Base-by-base conservation (phyloP, 2,113 vertebrate species). In the Riparia riparia region DNA sequence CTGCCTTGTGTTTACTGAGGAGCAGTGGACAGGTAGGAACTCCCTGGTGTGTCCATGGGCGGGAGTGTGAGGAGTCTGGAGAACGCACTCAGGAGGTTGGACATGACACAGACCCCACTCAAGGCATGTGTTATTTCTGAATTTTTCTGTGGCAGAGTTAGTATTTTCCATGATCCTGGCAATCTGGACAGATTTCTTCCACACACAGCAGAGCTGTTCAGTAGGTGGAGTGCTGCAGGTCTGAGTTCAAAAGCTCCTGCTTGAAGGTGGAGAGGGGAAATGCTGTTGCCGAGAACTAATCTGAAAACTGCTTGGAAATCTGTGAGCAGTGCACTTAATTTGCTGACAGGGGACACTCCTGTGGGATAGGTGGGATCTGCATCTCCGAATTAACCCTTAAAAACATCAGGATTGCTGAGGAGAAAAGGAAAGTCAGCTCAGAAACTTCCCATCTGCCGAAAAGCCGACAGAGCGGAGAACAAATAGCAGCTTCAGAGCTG, bases 11-110 rank as follows among this genome's bases (percentile, higher is more conserved):
- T 86, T 79, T 56, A 39, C 50, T 63, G 56, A 47, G 86, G 76
- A 86, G 49, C 53, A 60, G 29, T 70, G 39, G 42, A 8, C 90
- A 91, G 42, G 44, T 71, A 61, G 70, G 84, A 85, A 3, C 12
- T 82, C 12, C 2, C 14, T 32, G 54, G 2, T 1, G 3, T 84
- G 49, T 58, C 20, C 0, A 0, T 39, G 54, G 83, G 45, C 42
- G 63, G 58, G 68, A 41, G 64, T 3, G 7, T 28, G 18, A 77
- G 76, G 45, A 80, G 66, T 10, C 50, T 29, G 79, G 24, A 28
- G 39, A 79, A 15, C 18, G 7, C 6, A 2, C 39, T 50, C 1
- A 1, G 42, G 37, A 32, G 12, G 4, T 14, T 70, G 54, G n/a
- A 10, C 28, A 4, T 25, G 31, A 17, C 12, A 24, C 49, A 87